A percentile compares a stretch with the other conserved stretches of the same genome.
Evolutionary conservation across 2,113 vertebrate genomes (phyloP).

Genomic region (Zosterops borbonicus): DNA sequence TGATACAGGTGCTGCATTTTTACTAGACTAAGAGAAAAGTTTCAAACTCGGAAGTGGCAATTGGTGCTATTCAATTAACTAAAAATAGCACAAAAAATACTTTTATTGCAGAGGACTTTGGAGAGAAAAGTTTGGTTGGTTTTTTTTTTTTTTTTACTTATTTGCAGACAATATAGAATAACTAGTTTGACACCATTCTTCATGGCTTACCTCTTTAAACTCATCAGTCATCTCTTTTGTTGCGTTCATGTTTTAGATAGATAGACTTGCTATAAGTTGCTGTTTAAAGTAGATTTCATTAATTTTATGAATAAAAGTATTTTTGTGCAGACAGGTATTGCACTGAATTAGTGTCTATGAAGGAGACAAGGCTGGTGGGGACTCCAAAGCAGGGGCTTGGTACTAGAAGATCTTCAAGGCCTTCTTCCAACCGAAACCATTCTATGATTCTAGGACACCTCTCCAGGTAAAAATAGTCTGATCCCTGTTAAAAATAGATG

Average conservation of each 20-base stretch:
- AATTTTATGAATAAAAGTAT: neutral
- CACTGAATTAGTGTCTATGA: neutral
- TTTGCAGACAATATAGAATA: neutral
- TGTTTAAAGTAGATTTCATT: neutral
- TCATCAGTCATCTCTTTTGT: neutral
- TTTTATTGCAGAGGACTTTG: neutral
- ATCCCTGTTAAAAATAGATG: neutral
- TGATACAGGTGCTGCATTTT: neutral
- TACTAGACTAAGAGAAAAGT: neutral
- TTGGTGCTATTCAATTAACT: neutral
- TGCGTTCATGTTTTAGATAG: neutral
- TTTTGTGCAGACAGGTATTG: neutral
- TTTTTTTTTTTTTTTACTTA: neutral
- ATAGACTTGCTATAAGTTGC: neutral
- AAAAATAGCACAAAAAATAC: conserved; percentile 26
- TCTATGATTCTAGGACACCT: neutral
- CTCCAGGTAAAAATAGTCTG: neutral
- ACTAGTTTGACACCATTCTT: neutral
- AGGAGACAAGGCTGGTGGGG: neutral
- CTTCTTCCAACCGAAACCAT: neutral
- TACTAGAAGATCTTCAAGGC: neutral
- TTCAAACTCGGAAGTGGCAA: neutral
- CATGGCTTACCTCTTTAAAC: neutral
- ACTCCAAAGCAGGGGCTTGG: neutral
- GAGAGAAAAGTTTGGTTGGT: neutral